phyloP scores from a whole-genome alignment of 2,888 invertebrate genomes.

The Acrobasis consociella region DNA sequence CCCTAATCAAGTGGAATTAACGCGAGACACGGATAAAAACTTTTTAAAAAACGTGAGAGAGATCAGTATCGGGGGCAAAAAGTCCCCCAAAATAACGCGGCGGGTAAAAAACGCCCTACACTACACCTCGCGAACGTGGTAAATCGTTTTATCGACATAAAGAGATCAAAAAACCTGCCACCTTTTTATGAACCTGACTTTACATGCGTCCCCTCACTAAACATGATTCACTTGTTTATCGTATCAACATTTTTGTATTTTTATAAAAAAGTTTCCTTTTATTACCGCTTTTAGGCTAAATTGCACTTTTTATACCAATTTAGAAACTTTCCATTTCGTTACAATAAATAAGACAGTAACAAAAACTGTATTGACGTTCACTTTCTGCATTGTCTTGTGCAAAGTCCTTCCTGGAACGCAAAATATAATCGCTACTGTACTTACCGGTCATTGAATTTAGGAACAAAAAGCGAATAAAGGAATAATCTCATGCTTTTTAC shows the following conservation, averaged over 20 bases:
- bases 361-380: constrained; percentile 42
- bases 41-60: constrained; percentile 75
- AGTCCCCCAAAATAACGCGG: constrained; percentile 47
- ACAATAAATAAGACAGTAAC: constrained; percentile 39
- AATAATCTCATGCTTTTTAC: constrained; percentile 14
- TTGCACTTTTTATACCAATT: constrained; percentile 18
- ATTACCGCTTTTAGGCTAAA: background rate
- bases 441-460: constrained; percentile 29
- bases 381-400: constrained; percentile 60
- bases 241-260: background rate
- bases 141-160: constrained; percentile 52
- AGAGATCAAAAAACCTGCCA: constrained; percentile 54
- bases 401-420: constrained; percentile 66
- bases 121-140: constrained; percentile 43
- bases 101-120: constrained; percentile 59
- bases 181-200: constrained; percentile 66
- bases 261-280: background rate
- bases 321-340: constrained; percentile 48
- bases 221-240: background rate
- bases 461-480: constrained; percentile 22
- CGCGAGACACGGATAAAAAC: constrained; percentile 56
- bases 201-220: constrained; percentile 37
- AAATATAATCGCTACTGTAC: constrained; percentile 51
- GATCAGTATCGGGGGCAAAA: constrained; percentile 71
- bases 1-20: constrained; percentile 69